These are phyloP conservation scores for Eriocheir sinensis DNA, from an alignment of 1,140 invertebrate species.

Conservation along the genomic window DNA sequence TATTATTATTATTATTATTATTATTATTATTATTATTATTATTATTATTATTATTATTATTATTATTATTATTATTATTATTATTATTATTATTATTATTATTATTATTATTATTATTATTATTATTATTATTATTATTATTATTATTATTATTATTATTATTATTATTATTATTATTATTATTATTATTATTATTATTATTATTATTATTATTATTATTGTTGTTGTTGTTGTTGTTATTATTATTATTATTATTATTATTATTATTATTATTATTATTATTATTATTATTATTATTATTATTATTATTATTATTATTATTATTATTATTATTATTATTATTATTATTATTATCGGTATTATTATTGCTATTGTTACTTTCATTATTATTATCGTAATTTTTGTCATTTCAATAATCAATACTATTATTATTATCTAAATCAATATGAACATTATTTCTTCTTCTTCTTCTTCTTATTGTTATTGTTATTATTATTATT, in stretches of 20 bases:
- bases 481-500: constrained; percentile 9
- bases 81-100: background rate
- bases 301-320: background rate
- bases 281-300: background rate
- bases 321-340: background rate
- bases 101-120: background rate
- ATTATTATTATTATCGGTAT: background rate
- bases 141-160: background rate
- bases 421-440: background rate
- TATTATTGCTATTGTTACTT: background rate
- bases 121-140: background rate
- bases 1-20: background rate
- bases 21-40: background rate
- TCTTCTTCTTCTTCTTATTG: too few species aligned
- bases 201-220: background rate
- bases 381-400: background rate
- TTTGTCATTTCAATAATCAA: background rate
- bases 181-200: constrained; percentile 32
- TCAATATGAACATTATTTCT: background rate
- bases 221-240: background rate
- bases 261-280: constrained; percentile 21
- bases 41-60: background rate
- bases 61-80: background rate
- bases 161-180: constrained; percentile 37
- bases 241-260: constrained; percentile 9